Evolutionary conservation across 2,113 vertebrate genomes (phyloP).

Genomic region (Pyrgilauda ruficollis): DNA sequence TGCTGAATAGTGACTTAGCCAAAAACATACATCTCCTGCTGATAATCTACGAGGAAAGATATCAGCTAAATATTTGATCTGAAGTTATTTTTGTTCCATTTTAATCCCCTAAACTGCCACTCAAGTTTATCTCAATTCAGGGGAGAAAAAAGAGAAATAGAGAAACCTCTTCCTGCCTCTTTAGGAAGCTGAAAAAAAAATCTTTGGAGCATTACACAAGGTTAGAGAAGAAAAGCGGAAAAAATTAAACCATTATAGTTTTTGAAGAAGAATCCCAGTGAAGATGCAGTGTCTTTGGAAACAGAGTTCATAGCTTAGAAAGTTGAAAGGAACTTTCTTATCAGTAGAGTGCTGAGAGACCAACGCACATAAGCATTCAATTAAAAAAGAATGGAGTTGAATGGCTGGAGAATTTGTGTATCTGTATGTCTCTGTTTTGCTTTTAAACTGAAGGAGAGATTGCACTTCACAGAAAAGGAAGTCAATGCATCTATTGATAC

Average conservation of each 20-base stretch:
- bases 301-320: background rate
- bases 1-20: background rate
- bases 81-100: conserved; percentile 29
- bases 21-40: background rate
- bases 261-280: conserved; percentile 30
- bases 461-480: background rate
- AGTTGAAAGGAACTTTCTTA: conserved; percentile 27
- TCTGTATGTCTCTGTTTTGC: background rate
- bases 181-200: conserved; percentile 8
- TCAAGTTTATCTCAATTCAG: background rate
- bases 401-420: background rate
- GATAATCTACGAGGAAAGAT: conserved; percentile 5
- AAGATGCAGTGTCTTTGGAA: conserved; percentile 20
- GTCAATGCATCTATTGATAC: background rate
- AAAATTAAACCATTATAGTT: background rate
- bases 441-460: background rate
- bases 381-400: background rate
- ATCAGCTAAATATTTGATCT: conserved; percentile 28
- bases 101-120: conserved; percentile 6
- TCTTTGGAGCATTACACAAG: background rate
- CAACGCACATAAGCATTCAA: background rate
- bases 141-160: background rate
- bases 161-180: conserved; percentile 10
- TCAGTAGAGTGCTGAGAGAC: background rate
- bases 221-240: background rate